Percentiles rank a stretch among this genome's conserved stretches.
phyloP scores from a whole-genome alignment of 1,140 invertebrate genomes.

The Sarcophaga bullata region DNA sequence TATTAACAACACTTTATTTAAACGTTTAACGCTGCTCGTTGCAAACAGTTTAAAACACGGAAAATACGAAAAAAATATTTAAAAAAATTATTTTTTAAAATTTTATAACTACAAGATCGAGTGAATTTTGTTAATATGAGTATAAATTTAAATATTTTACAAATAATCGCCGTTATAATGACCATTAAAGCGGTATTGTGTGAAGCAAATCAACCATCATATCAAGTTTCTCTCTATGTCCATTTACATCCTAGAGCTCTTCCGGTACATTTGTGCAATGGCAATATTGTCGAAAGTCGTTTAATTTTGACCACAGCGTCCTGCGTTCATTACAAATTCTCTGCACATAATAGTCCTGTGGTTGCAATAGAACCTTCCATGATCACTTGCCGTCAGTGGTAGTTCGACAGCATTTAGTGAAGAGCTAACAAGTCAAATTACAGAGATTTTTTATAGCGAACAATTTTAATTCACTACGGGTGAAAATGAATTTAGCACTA shows the following conservation, averaged over 20 bases:
- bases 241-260: constrained; percentile 35
- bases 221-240: constrained; percentile 42
- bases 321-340: constrained; percentile 36
- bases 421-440: neutral
- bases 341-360: neutral
- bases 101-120: neutral
- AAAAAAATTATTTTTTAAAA: neutral
- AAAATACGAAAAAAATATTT: neutral
- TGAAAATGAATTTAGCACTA: constrained; percentile 45
- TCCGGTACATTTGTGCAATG: constrained; percentile 43
- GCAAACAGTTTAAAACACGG: constrained; percentile 8
- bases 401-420: constrained; percentile 18
- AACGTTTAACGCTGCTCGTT: neutral
- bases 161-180: neutral
- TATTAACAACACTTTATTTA: neutral
- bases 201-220: constrained; percentile 35
- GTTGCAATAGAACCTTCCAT: neutral
- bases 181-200: neutral
- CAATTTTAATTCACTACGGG: constrained; percentile 42
- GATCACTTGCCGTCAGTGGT: constrained; percentile 28
- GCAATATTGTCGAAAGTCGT: constrained; percentile 38
- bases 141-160: neutral
- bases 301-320: constrained; percentile 42
- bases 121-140: neutral
- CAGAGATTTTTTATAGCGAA: constrained; percentile 29